Evolutionary conservation across 2,888 invertebrate species (phyloP).

Genomic region (Drosophila hamatofila): DNA sequence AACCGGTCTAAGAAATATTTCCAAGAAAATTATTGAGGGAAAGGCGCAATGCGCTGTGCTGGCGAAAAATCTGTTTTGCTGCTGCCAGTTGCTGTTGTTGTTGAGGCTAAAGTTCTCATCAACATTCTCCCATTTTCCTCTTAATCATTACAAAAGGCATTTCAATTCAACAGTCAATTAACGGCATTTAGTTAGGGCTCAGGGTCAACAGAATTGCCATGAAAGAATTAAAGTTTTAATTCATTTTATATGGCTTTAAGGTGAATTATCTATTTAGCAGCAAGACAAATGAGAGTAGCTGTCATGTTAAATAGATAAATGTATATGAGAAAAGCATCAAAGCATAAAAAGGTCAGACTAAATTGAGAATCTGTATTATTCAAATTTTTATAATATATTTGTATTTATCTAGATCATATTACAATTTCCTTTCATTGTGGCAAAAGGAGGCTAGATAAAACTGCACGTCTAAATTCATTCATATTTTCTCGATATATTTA

Average conservation of each 20-base stretch:
- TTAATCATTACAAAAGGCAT: slow-evolving; percentile 40
- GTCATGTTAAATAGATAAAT: not conserved
- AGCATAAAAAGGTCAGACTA: not conserved
- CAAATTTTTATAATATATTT: not conserved
- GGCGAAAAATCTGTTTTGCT: slow-evolving; percentile 52
- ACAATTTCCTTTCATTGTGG: too few species aligned
- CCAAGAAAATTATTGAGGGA: slow-evolving; percentile 83
- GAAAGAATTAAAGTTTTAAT: not conserved
- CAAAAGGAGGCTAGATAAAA: too few species aligned
- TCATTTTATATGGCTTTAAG: not conserved
- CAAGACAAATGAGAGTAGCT: not conserved
- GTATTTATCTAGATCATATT: not conserved
- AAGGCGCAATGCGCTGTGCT: slow-evolving; percentile 65
- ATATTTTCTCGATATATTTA: too few species aligned
- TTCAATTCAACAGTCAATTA: slow-evolving; percentile 28
- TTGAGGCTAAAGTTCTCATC: slow-evolving; percentile 50
- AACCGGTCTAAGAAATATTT: slow-evolving; percentile 80
- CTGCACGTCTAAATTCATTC: too few species aligned
- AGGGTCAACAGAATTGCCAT: not conserved
- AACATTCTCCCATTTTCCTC: slow-evolving; percentile 56
- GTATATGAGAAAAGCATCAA: too few species aligned
- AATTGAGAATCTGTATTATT: not conserved
- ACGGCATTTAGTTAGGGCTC: slow-evolving; percentile 20
- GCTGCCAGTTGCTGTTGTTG: not conserved
- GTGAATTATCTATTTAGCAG: not conserved